These are phyloP conservation scores for Heliconius sara DNA, from an alignment of 2,888 invertebrate species.

Conservation along the genomic window DNA sequence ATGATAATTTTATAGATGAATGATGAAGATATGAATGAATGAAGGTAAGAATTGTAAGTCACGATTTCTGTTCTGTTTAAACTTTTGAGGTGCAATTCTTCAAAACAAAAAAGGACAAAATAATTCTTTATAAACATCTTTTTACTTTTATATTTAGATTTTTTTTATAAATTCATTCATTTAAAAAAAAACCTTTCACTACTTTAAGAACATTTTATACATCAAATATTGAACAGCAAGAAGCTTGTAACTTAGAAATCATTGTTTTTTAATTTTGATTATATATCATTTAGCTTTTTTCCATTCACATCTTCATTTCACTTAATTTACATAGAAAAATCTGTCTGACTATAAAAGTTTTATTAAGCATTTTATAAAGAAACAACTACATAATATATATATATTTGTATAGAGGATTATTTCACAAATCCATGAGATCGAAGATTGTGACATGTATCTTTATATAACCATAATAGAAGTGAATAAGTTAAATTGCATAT, in stretches of 20 bases:
- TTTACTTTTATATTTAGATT: too few relatives aligned
- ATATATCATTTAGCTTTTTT: not conserved
- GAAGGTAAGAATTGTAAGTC: not conserved
- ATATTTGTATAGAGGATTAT: not conserved
- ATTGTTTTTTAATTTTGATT: not conserved
- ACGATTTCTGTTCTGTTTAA: not conserved
- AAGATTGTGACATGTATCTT: conserved; percentile 35
- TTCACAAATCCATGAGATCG: conserved; percentile 33
- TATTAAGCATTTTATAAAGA: conserved; percentile 2
- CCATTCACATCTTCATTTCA: not conserved
- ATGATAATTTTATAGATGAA: not conserved
- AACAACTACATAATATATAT: not conserved
- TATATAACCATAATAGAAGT: not conserved
- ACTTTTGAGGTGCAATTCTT: not conserved
- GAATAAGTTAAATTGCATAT: not conserved
- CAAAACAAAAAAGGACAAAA: too few relatives aligned
- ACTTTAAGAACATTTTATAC: not conserved
- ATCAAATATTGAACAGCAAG: not conserved
- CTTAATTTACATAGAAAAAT: not conserved
- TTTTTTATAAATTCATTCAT: not conserved
- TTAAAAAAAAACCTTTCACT: not conserved
- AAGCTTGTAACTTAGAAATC: not conserved
- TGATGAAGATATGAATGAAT: not conserved
- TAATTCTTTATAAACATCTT: too few relatives aligned
- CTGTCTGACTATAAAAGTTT: not conserved